phyloP scores from a whole-genome alignment of 2,797 vertebrate genomes.

The Manis crassicaudata region DNA sequence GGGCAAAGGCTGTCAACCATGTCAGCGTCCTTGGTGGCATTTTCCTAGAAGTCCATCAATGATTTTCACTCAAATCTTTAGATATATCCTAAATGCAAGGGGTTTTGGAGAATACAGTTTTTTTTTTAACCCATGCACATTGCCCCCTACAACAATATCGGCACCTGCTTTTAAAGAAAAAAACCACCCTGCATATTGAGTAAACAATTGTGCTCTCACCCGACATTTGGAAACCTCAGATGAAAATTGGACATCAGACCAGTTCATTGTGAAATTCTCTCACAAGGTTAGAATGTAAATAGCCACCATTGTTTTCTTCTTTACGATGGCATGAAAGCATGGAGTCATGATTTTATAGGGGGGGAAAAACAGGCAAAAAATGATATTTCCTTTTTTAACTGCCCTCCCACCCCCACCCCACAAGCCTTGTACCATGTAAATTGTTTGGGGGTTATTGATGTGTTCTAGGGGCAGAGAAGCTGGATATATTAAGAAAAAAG shows the following conservation, averaged over 20 bases:
- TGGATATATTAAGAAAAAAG: neutral
- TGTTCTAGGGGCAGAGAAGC: constrained; percentile 31
- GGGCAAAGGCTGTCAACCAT: neutral
- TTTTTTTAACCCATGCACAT: neutral
- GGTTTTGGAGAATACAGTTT: neutral
- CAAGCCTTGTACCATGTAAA: neutral
- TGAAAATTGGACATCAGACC: neutral
- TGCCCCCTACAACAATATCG: neutral
- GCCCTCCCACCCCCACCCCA: neutral
- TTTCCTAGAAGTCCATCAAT: neutral
- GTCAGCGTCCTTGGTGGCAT: neutral
- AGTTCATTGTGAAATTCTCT: neutral
- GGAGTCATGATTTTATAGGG: neutral
- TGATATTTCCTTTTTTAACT: neutral
- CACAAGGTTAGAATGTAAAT: neutral
- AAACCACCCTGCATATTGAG: neutral
- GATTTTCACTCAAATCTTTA: neutral
- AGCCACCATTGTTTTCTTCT: neutral
- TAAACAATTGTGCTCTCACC: neutral
- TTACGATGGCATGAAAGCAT: neutral
- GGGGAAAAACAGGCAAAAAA: neutral
- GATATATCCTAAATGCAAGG: neutral
- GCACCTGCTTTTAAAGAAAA: neutral
- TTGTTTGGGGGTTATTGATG: neutral
- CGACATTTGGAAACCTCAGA: neutral